Percentiles rank a stretch among this genome's conserved stretches.
These are phyloP conservation scores for Lanius collurio DNA, from an alignment of 2,113 vertebrate genomes.

Conservation along the genomic window DNA sequence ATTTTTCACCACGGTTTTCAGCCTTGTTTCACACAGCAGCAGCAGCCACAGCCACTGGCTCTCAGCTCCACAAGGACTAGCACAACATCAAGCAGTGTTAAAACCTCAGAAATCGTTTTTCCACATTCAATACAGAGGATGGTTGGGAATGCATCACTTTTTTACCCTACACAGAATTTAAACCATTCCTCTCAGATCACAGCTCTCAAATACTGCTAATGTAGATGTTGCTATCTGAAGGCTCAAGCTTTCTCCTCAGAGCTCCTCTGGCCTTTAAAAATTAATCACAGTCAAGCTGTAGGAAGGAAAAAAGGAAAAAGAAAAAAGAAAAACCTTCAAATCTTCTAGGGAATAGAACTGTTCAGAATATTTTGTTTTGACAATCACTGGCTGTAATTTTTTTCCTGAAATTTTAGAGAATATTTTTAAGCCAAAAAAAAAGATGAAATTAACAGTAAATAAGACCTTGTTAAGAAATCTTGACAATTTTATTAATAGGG, in stretches of 20 bases:
- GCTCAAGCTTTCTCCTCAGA: not conserved
- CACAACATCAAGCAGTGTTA: not conserved
- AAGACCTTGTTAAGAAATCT: not conserved
- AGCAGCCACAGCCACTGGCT: not conserved
- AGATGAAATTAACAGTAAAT: not conserved
- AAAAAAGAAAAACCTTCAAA: not conserved
- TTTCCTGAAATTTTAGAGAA: not conserved
- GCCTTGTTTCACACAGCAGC: not conserved
- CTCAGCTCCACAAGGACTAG: not conserved
- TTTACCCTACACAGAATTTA: not conserved
- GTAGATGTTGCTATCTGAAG: not conserved
- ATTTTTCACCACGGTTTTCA: not conserved
- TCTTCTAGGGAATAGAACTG: not conserved
- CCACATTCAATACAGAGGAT: not conserved
- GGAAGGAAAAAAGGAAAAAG: too few relatives aligned
- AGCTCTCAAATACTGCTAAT: not conserved
- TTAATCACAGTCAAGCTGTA: not conserved
- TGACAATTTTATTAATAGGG: not conserved
- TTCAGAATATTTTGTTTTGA: conserved; percentile 2
- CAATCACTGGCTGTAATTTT: not conserved
- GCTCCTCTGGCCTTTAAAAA: not conserved
- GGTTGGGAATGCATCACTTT: not conserved
- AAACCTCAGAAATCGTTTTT: not conserved
- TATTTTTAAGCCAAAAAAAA: not conserved
- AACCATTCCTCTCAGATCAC: not conserved